Percentiles rank a stretch among this genome's conserved stretches.
Evolutionary conservation across 2,888 invertebrate species (phyloP).

Genomic region (Petrolisthes cinctipes): DNA sequence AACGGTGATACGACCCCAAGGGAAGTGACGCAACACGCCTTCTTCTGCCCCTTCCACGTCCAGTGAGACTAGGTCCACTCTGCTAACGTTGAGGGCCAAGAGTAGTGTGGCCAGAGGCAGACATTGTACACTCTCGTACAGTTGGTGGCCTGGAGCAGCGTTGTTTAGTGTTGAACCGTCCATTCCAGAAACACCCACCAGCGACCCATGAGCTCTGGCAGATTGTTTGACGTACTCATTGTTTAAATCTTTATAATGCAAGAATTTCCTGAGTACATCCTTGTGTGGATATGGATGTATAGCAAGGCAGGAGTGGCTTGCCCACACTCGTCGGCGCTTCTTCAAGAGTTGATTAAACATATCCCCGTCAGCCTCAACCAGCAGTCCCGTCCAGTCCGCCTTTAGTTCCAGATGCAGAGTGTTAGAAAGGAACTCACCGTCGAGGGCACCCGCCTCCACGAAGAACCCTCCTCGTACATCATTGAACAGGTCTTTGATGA

Average conservation of each 20-base stretch:
- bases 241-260: not conserved
- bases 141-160: slow-evolving; percentile 6
- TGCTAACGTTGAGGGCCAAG: slow-evolving; percentile 35
- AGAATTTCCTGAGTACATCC: slow-evolving; percentile 4
- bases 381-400: slow-evolving; percentile 72
- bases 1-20: slow-evolving; percentile 26
- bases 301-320: slow-evolving; percentile 73
- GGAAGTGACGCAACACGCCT: slow-evolving; percentile 33
- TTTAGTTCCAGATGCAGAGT: slow-evolving; percentile 72
- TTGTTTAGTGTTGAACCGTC: slow-evolving; percentile 4
- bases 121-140: slow-evolving; percentile 54
- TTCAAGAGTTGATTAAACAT: slow-evolving; percentile 70
- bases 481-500: not conserved
- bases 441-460: slow-evolving; percentile 74
- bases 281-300: slow-evolving; percentile 40
- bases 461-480: slow-evolving; percentile 71
- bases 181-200: not conserved
- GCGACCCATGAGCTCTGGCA: slow-evolving; percentile 29
- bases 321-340: slow-evolving; percentile 71
- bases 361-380: slow-evolving; percentile 73
- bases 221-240: not conserved
- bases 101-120: slow-evolving; percentile 48
- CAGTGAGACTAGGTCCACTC: slow-evolving; percentile 50
- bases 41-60: slow-evolving; percentile 56
- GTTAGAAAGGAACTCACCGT: slow-evolving; percentile 74